Evolutionary conservation across 2,113 vertebrate species (phyloP), one percentile per base, ranked within the genome.

Genomic region (Phalacrocorax brasilianus): DNA sequence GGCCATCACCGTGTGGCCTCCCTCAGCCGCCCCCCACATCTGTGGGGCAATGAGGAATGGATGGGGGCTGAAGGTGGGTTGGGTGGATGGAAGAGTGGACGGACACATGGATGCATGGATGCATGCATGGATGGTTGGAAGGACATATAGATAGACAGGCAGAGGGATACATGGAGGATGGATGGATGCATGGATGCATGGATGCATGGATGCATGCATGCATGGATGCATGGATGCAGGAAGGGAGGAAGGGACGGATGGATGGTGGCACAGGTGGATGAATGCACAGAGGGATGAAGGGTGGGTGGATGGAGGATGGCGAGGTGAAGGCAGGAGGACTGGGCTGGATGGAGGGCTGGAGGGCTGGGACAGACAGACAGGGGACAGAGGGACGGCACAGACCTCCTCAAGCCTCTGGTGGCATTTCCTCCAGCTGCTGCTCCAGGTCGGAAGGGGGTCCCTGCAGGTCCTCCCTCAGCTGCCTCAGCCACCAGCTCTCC

Each of bases 371-470:
- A 30, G 50, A 38, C 1, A 4, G 15, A 38, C 13, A 5, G 28
- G 27, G 20, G 42, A 56, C 23, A 80, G 50, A 62, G 28, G 26
- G 47, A 27, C 4, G 3, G 7, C 73, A 72, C 33, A 92, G 50
- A 98, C 98, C 98, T 98, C 97, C 62, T 98, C 91, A 73, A 98
- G 88, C 91, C 97, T 98, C 94, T 98, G 98, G 74, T 98, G 98
- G 55, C 93, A 95, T 95, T 98, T 98, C 71, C 97, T 98, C 35
- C 35, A 99, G 98, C 96, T 98, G 98, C 65, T 96, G 98, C 93
- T 98, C 98, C 95, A 98, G 97, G 55, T 99, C 97, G 1, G 98
- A 98, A 44, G 97, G 97, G 16, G 95, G 84, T 47, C 85, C 95
- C 42, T 68, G 97, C 96, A 98, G 92, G 93, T 99, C 97, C 63